Evolutionary conservation across 2,797 vertebrate genomes (phyloP), one percentile per base, ranked within the genome.

Genomic region (Zenarchopterus dispar): DNA sequence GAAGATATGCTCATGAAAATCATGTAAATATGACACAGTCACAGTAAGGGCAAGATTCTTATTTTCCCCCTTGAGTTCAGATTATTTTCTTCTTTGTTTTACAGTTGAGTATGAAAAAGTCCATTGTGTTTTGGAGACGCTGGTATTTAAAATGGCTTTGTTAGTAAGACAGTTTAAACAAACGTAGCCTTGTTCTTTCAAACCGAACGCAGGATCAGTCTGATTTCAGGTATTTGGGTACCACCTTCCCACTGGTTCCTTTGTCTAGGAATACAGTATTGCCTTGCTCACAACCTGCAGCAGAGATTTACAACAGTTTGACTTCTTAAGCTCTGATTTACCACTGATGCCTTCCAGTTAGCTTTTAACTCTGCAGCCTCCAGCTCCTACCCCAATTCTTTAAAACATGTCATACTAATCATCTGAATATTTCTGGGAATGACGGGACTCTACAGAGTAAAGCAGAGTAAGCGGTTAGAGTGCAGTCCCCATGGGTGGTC

Each of bases 211-310:
- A 74, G 65, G 33, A 62, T 59, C 79, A 86, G 78, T 88, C 67
- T 76, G 55, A 77, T 87, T 89, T 72, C 67, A 80, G 79, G 80
- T 82, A 77, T 82, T 82, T 81, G 68, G 55, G 85, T 88, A 71
- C 85, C 83, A 82, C 56, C 59, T 78, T 33, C 42, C 56, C 16
- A 22, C 73, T 50, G 67, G 77, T 56, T 45, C 65, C 65, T 81
- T 73, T 70, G 61, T 78, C 45, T 48, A 41, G 18, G 18, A 11
- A 62, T 52, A 33, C 44, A 52, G 67, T 16, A 49, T 56, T 7
- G 31, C 33, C 66, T 45, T 10, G 50, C 48, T 21, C 26, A 36
- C 18, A 36, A 42, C 60, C 23, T 49, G 50, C 55, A 42, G 62
- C 44, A 33, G 17, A 64, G 61, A 55, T 58, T 66, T 52, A 26